Conservation (phyloP, 92 coral and sea anemone species). For the Isaurus tuberculatus region DNA sequence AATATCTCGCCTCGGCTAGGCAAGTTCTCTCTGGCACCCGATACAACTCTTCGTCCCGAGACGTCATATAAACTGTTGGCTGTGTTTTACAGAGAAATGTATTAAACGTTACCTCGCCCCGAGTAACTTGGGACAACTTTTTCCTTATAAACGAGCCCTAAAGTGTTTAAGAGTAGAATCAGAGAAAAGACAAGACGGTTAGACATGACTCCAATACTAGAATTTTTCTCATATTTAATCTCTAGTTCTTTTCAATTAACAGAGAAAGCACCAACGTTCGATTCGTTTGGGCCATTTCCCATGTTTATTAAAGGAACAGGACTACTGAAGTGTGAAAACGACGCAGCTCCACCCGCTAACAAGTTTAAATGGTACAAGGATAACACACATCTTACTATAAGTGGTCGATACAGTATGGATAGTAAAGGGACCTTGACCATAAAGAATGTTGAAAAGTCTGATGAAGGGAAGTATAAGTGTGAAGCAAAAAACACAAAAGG, state of each 20-base stretch:
- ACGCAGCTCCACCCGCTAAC: conserved; percentile 83
- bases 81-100: no score
- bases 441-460: conserved; percentile 33
- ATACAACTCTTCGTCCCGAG: no score
- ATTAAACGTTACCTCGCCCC: no score
- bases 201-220: no score
- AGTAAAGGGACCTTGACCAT: conserved; percentile 46
- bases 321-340: conserved; percentile 66
- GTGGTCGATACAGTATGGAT: conserved; percentile 47
- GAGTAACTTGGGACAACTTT: no score
- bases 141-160: no score
- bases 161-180: no score
- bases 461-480: conserved; percentile 72
- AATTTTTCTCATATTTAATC: background rate
- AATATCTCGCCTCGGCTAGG: no score
- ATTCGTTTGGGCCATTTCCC: conserved; percentile 72
- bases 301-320: conserved; percentile 70
- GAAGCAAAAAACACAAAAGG: conserved; percentile 39
- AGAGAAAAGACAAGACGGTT: no score
- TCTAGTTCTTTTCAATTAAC: background rate
- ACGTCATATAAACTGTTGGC: no score
- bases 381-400: background rate
- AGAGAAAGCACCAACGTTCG: conserved; percentile 77
- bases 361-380: conserved; percentile 35
- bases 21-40: no score